Evolutionary conservation across 2,113 vertebrate species (phyloP), one percentile per base, ranked within the genome.

Genomic region (Xerus inauris): DNA sequence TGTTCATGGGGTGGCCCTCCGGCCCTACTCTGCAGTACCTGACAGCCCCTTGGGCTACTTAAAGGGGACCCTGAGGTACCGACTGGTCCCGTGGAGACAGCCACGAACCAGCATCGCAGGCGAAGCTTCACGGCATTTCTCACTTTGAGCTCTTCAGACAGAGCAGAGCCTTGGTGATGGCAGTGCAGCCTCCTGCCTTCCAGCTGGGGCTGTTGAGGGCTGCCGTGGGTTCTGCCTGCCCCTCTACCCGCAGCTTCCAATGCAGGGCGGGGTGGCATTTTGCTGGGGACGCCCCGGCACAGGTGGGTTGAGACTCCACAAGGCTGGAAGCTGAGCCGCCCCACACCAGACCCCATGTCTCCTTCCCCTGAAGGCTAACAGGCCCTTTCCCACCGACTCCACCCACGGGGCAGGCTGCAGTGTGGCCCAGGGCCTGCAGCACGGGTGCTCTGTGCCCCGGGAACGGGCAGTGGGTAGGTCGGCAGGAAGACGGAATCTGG

Each of bases 141-240:
- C 32, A 59, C 47, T 24, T 6, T 5, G 62, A 42, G 51, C 38
- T 54, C 64, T 64, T 3, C 13, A 19, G 24, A 64, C n/a, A 20
- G 0, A 2, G 62, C n/a, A 20, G 0, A 2, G 62, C 28, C n/a
- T 14, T 32, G 51, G 12, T 5, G 8, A 51, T 2, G 35, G 79
- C 13, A 51, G 35, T 1, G 11, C 40, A 10, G 30, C 40, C 51
- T 89, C 62, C 26, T 57, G 12, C 69, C 28, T 16, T 75, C 65
- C 10, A 9, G 30, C 54, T 28, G 9, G 40, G 49, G 65, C 38
- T 24, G 54, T 20, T 20, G 20, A 22, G 20, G 54, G 54, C 51
- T 57, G 54, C 20, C 54, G 7, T 57, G 54, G 54, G 54, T 57
- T 20, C 54, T 57, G 19, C 54, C 54, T 57, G 54, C 19, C 54